phyloP scores from a whole-genome alignment of 2,113 vertebrate species.

The Neolamprologus devosi region DNA sequence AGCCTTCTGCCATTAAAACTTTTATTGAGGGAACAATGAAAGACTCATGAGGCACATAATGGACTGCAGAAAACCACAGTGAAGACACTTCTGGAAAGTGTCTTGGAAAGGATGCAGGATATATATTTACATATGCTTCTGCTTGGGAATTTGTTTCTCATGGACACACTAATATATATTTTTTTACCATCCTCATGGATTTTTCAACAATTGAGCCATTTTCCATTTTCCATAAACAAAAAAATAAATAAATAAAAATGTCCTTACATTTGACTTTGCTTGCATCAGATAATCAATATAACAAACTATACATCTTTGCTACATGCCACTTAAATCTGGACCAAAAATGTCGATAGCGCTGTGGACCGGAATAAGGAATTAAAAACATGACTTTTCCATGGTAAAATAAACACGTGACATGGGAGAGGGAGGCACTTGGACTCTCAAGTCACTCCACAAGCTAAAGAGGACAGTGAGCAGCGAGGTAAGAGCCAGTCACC shows the following conservation, averaged over 20 bases:
- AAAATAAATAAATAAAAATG: neutral
- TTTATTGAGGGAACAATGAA: neutral
- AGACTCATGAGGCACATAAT: neutral
- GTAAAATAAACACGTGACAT: neutral
- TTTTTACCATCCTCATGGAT: conserved; percentile 2
- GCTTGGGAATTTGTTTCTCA: neutral
- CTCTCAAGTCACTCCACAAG: conserved; percentile 30
- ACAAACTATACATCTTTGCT: neutral
- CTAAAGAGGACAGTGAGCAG: conserved; percentile 34
- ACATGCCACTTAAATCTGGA: conserved; percentile 4
- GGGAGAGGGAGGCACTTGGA: conserved; percentile 10
- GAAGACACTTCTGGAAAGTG: neutral
- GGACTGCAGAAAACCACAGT: neutral
- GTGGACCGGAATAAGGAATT: neutral
- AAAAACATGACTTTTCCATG: neutral
- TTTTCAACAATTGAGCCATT: neutral
- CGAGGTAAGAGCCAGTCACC: conserved; percentile 56
- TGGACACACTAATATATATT: neutral
- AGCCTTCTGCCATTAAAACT: neutral
- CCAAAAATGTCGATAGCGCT: neutral
- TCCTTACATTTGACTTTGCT: neutral
- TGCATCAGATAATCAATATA: neutral
- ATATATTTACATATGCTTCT: neutral
- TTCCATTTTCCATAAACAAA: neutral
- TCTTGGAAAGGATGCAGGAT: neutral